Conservation (phyloP, 2,888 invertebrate genomes). For the Drosophila phalerata region DNA sequence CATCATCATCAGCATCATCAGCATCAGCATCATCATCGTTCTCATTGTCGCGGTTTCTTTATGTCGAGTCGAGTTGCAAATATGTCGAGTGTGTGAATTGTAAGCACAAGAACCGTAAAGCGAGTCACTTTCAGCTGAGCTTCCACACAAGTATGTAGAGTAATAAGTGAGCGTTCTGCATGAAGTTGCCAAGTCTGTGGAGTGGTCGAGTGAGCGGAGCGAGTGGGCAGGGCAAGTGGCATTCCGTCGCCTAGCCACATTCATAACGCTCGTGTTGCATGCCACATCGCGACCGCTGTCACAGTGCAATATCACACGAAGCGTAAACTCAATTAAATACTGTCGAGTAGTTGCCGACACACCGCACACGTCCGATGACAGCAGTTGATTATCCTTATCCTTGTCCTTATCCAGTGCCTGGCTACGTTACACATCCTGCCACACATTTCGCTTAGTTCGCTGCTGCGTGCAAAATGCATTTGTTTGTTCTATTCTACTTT, state of each 20-base stretch:
- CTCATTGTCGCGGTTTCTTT: conserved; percentile 33
- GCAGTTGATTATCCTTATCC: conserved; percentile 73
- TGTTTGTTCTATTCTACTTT: conserved; percentile 38
- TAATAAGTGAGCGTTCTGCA: conserved; percentile 35
- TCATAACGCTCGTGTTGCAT: conserved; percentile 64
- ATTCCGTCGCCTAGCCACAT: conserved; percentile 28
- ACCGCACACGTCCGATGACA: conserved; percentile 57
- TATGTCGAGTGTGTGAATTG: conserved; percentile 29
- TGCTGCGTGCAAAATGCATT: conserved; percentile 39
- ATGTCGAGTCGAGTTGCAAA: conserved; percentile 20
- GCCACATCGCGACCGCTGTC: conserved; percentile 23
- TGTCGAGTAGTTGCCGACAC: conserved; percentile 63
- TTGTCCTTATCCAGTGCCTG: conserved; percentile 50
- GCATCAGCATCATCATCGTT: conserved; percentile 16
- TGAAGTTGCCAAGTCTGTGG: conserved; percentile 23
- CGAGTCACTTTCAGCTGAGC: conserved; percentile 68
- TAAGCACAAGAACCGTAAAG: conserved; percentile 67
- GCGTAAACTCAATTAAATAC: conserved; percentile 82
- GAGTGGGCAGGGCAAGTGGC: conserved; percentile 1
- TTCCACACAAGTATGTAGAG: conserved; percentile 37
- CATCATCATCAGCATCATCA: conserved; percentile 6
- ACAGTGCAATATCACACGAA: conserved; percentile 48
- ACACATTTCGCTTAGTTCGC: conserved; percentile 33
- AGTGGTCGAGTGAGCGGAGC: background rate
- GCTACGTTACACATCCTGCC: conserved; percentile 50